These are phyloP conservation scores for Pomacea maculata DNA, from an alignment of 1,140 invertebrate genomes.

Conservation along the genomic window DNA sequence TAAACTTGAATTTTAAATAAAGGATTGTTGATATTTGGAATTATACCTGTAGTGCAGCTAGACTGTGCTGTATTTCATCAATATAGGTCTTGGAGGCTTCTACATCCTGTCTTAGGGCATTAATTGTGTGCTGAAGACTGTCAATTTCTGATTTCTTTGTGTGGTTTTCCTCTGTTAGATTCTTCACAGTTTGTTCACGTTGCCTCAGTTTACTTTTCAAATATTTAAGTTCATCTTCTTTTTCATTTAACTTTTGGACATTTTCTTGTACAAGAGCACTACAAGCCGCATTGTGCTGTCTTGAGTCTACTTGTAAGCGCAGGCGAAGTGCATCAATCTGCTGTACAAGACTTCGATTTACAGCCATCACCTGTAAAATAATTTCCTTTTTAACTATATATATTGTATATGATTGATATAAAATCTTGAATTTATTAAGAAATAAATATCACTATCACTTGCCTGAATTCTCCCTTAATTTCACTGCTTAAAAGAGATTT, in stretches of 20 bases:
- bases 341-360: conserved; percentile 41
- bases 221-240: conserved; percentile 29
- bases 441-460: no score
- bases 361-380: conserved; percentile 25
- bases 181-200: conserved; percentile 18
- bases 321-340: conserved; percentile 45
- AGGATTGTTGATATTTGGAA: no score
- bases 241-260: conserved; percentile 31
- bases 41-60: conserved; percentile 9
- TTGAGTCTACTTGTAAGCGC: conserved; percentile 37
- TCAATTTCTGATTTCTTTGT: conserved; percentile 30
- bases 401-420: background rate
- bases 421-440: no score
- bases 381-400: background rate
- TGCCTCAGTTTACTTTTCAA: conserved; percentile 32
- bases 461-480: no score
- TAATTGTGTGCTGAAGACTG: conserved; percentile 35
- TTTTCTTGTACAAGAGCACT: conserved; percentile 23
- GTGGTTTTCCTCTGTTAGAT: conserved; percentile 34
- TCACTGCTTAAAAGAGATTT: no score
- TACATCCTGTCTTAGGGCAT: conserved; percentile 39
- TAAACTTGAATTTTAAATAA: no score
- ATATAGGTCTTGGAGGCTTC: conserved; percentile 35
- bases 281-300: conserved; percentile 37
- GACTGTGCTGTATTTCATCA: conserved; percentile 33